Conservation (phyloP, 2,797 vertebrate species). For the Sebastiscus albofasciatus region DNA sequence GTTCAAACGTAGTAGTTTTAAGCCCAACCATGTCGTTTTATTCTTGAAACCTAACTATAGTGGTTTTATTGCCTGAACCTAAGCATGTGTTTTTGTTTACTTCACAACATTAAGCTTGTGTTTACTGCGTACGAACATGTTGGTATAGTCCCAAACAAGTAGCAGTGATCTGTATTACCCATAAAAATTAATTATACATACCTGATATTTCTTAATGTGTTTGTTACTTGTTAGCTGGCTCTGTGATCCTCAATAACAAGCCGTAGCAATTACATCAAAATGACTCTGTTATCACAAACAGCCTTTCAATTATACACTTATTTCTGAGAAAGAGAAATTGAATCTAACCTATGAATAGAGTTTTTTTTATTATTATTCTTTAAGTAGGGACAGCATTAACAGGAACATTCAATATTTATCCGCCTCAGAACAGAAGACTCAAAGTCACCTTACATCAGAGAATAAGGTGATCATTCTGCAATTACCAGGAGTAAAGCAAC, state of each 20-base stretch:
- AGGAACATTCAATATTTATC: conserved; percentile 30
- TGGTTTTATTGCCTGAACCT: too few relatives aligned
- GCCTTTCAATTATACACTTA: conserved; percentile 16
- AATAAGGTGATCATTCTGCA: conserved; percentile 52
- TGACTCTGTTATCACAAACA: conserved; percentile 30
- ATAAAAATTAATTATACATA: neutral
- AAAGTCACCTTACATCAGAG: conserved; percentile 59
- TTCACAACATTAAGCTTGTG: too few relatives aligned
- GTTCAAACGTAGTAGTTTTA: too few relatives aligned
- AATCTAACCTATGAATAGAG: conserved; percentile 20
- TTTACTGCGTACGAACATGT: too few relatives aligned
- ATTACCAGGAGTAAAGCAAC: conserved; percentile 58
- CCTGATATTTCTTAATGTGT: neutral
- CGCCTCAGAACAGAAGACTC: conserved; percentile 30
- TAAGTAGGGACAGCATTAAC: conserved; percentile 14
- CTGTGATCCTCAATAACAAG: conserved; percentile 19
- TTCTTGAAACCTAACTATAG: too few relatives aligned
- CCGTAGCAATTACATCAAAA: neutral
- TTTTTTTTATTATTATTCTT: conserved; percentile 41
- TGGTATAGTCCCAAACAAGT: neutral
- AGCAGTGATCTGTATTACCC: neutral
- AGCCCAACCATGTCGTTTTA: fast-evolving
- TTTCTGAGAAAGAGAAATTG: conserved; percentile 11
- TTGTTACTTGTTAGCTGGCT: conserved; percentile 7
- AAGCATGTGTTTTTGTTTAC: too few relatives aligned